A percentile compares a stretch with the other conserved stretches of the same genome.
Conservation (phyloP, 2,113 vertebrate species). For the Desmodus rotundus region DNA sequence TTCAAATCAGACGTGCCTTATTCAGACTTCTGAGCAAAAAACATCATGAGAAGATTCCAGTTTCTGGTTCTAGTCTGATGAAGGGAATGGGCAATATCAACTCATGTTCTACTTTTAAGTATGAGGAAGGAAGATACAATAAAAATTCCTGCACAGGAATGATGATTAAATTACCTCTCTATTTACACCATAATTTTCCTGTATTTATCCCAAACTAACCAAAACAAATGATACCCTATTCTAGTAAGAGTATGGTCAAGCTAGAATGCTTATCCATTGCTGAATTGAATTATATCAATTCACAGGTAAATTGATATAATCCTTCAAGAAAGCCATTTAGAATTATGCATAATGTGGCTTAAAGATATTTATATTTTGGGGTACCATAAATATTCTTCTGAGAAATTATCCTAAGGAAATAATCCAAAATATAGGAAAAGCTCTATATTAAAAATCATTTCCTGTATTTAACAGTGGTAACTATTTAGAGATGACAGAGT, state of each 20-base stretch:
- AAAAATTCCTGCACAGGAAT: not conserved
- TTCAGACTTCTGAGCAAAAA: conserved; percentile 27
- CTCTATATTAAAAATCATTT: not conserved
- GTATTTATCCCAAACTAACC: not conserved
- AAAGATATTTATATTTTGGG: not conserved
- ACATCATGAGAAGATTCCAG: not conserved
- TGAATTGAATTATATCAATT: too few relatives aligned
- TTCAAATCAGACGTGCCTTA: not conserved
- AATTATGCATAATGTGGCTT: not conserved
- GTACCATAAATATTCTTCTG: not conserved
- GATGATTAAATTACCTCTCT: not conserved
- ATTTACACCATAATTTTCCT: not conserved
- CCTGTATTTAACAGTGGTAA: not conserved
- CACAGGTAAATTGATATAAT: conserved; percentile 24
- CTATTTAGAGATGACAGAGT: not conserved
- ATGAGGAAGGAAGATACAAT: not conserved
- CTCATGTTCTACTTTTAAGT: not conserved
- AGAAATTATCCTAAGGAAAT: conserved; percentile 24
- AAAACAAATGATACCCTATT: not conserved
- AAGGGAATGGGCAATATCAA: not conserved
- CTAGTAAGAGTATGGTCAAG: not conserved
- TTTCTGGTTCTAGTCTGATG: not conserved
- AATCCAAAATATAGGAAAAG: not conserved
- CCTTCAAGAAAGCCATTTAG: not conserved
- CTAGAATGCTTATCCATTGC: not conserved